Base-by-base conservation (phyloP, 2,113 vertebrate species). In the Psittacara wagleri region DNA sequence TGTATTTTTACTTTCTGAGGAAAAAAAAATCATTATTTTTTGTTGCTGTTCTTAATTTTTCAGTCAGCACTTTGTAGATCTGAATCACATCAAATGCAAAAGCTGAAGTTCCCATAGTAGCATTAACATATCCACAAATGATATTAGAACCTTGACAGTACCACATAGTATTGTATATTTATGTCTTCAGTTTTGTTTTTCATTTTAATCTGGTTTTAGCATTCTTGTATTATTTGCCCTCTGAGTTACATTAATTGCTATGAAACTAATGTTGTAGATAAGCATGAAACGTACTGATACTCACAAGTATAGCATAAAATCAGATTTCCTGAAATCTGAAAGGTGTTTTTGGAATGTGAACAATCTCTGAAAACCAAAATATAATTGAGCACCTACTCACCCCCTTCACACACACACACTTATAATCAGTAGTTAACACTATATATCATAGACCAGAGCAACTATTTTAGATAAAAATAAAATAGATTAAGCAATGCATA, bases 61-160 rank as follows among this genome's bases (percentile, higher is more conserved):
- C 33, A 76, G 8, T 79, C 35, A 85, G 14, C 8, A 57, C 6
- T 84, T 88, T 9, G 72, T 87, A 72, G 18, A 66, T 10, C 22
- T 85, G 62, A 91, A 84, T 83, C 62, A 85, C 4, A 1, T 80
- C 74, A 92, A 91, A 73, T 29, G 28, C 44, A 79, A 91, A 92
- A 84, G 6, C 33, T 79, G 61, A 89, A 82, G 74, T 95, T 94
- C 74, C 89, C 84, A 90, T 87, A 76, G 66, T 83, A 96, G 76
- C 52, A 44, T 19, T 91, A 87, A 64, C 31, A 83, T 67, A 79
- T 46, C 15, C 52, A 82, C 9, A 87, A 94, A 49, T 0, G 0
- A 57, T 62, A 89, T 84, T 68, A 90, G 92, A 90, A 16, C 17
- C 13, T 90, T 87, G 87, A 41, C 37, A 66, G 55, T 72, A 49